Percentiles rank a stretch among this genome's conserved stretches.
Conservation (phyloP, 2,888 invertebrate genomes). For the Ectemnius continuus region DNA sequence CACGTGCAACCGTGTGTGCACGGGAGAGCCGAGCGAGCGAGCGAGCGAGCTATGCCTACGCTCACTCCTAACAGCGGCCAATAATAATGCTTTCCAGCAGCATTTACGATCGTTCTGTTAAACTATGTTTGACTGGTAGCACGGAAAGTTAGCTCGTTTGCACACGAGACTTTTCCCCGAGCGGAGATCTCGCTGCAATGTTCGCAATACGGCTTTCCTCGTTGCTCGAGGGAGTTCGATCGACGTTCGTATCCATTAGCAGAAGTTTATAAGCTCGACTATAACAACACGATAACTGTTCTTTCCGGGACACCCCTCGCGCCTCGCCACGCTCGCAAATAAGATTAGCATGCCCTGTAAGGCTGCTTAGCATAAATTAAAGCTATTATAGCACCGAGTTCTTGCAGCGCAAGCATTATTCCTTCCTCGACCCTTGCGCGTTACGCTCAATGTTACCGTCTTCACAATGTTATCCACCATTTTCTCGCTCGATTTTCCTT, state of each 20-base stretch:
- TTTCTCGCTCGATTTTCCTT: neutral
- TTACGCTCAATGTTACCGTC: neutral
- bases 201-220: no score
- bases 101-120: no score
- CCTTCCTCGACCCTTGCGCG: neutral
- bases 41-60: neutral
- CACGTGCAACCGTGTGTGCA: slow-evolving; percentile 8
- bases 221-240: no score
- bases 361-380: slow-evolving; percentile 33
- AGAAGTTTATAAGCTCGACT: no score
- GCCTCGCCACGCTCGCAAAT: slow-evolving; percentile 16
- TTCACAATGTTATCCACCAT: neutral
- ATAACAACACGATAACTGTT: neutral
- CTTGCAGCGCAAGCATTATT: slow-evolving; percentile 25
- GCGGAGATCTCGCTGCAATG: no score
- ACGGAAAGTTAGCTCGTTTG: no score
- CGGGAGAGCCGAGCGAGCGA: neutral
- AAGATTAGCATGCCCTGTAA: slow-evolving; percentile 33
- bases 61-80: neutral
- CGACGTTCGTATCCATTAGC: no score
- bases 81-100: neutral
- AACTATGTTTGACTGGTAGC: no score
- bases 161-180: no score
- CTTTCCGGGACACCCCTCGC: neutral
- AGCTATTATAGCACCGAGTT: slow-evolving; percentile 19